Base-by-base conservation (phyloP, 2,888 invertebrate genomes). In the Euproctis similis region DNA sequence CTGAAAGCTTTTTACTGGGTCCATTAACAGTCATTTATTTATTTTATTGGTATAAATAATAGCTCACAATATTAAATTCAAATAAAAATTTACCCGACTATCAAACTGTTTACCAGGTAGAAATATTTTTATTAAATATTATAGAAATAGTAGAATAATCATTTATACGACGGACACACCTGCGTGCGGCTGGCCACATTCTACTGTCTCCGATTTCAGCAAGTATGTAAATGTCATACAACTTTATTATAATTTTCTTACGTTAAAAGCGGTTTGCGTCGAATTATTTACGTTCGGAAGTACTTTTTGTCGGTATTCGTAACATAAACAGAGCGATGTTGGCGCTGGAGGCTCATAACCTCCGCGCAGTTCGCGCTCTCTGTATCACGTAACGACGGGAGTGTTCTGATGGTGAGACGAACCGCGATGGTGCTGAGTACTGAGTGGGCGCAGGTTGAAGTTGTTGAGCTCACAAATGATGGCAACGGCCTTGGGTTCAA, bases 371-470 rank as follows among this genome's bases (percentile, higher is more conserved):
- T 39, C 53, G 48, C 41, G 43, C 53, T 48, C 43, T 38, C 53
- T 55, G 58, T 59, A 63, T 76, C 80, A 81, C 81, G 80, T 80
- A 78, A 81, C 80, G 57, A 59, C 65, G 65, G 62, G 58, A 61
- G 69, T 52, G 68, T 64, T 65, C 68, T 59, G 69, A 84, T 85
- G 85, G 84, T 85, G 66, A 76, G 67, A 62, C 64, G 62, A 54
- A 53, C 55, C 64, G 81, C 75, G 67, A 90, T 90, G 90, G 90
- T 90, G 90, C 89, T 98, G 86, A 97, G 95, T 85, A 98, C 98
- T 76, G 98, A 98, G 89, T 98, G 97, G 97, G 97, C 97, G 59
- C 98, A 98, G 88, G 96, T 99, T 76, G 98, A 99, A 90, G 95
- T 97, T 63, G 96, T 99, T 77, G 98, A 98, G 84, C 89, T 99